Evolutionary conservation across 2,888 invertebrate species (phyloP).

Genomic region (Ectemnius cavifrons): DNA sequence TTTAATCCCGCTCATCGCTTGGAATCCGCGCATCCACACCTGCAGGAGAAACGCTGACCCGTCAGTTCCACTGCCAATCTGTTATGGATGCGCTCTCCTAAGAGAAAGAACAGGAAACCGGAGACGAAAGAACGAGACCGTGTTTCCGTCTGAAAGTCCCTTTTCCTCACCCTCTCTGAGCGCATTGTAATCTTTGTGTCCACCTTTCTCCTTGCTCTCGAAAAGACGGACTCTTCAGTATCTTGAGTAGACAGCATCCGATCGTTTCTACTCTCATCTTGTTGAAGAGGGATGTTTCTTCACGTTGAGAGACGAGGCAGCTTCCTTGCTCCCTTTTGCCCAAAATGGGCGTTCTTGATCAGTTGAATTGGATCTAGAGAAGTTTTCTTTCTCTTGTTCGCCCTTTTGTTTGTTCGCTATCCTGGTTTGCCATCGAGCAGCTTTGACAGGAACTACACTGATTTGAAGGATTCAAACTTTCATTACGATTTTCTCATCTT

Average conservation of each 20-base stretch:
- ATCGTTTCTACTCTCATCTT: not conserved
- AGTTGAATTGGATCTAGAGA: too few relatives aligned
- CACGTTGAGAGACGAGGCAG: too few relatives aligned
- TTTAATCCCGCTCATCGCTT: constrained; percentile 67
- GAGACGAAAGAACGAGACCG: constrained; percentile 21
- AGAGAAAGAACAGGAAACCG: constrained; percentile 12
- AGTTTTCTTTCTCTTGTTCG: too few relatives aligned
- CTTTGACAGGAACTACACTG: too few relatives aligned
- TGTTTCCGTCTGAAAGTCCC: not conserved
- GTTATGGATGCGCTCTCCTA: constrained; percentile 61
- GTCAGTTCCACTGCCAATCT: constrained; percentile 70
- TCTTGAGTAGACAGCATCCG: not conserved
- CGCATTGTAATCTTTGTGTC: constrained; percentile 3
- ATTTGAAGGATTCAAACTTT: too few relatives aligned
- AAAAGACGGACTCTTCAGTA: constrained; percentile 1
- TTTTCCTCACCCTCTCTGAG: constrained; percentile 18
- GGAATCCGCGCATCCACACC: constrained; percentile 34
- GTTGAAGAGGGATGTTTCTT: not conserved
- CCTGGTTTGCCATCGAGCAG: too few relatives aligned
- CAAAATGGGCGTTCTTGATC: too few relatives aligned
- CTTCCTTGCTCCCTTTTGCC: too few relatives aligned
- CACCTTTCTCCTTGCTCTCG: constrained; percentile 8
- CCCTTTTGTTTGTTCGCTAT: too few relatives aligned
- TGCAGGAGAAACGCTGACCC: constrained; percentile 70
- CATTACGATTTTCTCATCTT: too few relatives aligned